Base-by-base conservation (phyloP, 2,113 vertebrate species). In the Aspidoscelis tigris region DNA sequence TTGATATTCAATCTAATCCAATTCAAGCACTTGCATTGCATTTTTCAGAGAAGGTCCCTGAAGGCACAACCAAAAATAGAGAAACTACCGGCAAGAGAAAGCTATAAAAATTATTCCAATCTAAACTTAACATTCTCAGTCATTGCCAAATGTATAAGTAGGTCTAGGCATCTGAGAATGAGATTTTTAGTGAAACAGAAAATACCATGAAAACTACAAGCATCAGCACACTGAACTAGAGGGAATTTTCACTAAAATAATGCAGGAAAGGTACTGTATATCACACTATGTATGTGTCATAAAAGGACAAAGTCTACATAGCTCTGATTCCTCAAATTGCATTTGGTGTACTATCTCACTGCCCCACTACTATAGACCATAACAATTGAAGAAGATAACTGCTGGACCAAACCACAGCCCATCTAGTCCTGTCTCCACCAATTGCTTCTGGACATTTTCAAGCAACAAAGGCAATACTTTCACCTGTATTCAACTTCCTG, bases 21-120 rank as follows among this genome's bases (percentile, higher is more conserved):
- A n/a, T 64, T 89, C n/a, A 82, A 26, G 24, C 0, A 82, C 61
- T 70, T 81, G 66, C 69, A 76, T 76, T 73, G 78, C 7, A 71
- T 0, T n/a, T 18, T 53, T 86, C 50, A 65, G 0, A 82, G 1
- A 44, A 84, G 65, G 3, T 82, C 74, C 9, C 89, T 66, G 43
- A 85, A 2, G 26, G 20, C 78, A 26, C n/a, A 39, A 77, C 84
- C 79, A 47, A 88, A 20, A 86, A 53, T 41, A 64, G 9, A 61
- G 69, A 39, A 91, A 71, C 58, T 58, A 14, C 3, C 21, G 68
- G 80, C 55, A 76, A 43, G 18, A 0, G 11, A 68, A 82, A 69
- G 6, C 61, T 85, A 72, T 75, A 3, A 8, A 83, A 68, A 76
- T 75, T 80, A 66, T 22, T 81, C 43, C 72, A 76, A 26, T 81